Evolutionary conservation across 2,113 vertebrate genomes (phyloP).

Genomic region (Hemicordylus capensis): DNA sequence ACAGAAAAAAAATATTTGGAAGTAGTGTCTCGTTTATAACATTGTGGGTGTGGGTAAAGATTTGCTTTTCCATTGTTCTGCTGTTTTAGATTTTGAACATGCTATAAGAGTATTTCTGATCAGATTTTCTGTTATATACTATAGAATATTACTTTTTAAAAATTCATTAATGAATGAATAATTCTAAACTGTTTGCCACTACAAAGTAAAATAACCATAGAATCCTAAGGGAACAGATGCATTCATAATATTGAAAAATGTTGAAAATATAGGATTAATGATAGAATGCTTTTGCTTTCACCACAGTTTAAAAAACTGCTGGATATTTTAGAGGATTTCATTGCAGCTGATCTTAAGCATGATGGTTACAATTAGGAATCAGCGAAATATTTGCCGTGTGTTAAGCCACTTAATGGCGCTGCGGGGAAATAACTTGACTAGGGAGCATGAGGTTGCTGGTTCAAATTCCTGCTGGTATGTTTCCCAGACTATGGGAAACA

Average conservation of each 20-base stretch:
- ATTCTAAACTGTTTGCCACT: no score
- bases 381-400: no score
- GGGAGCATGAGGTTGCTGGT: no score
- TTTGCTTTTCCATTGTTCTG: background rate
- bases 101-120: background rate
- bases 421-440: no score
- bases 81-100: background rate
- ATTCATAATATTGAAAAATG: background rate
- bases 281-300: conserved; percentile 28
- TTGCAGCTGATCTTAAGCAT: conserved; percentile 15
- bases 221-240: conserved; percentile 14
- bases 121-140: conserved; percentile 17
- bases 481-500: no score
- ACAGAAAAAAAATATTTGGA: conserved; percentile 2
- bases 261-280: conserved; percentile 11
- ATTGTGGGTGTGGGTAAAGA: conserved; percentile 23
- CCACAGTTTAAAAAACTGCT: conserved; percentile 26
- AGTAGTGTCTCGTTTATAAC: conserved; percentile 58
- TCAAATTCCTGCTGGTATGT: no score
- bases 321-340: conserved; percentile 47
- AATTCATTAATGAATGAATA: no score
- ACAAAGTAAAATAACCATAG: conserved; percentile 26
- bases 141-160: background rate
- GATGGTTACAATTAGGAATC: background rate
- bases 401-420: no score